Evolutionary conservation across 2,113 vertebrate species (phyloP), one percentile per base, ranked within the genome.

Genomic region (Bubo scandiacus): DNA sequence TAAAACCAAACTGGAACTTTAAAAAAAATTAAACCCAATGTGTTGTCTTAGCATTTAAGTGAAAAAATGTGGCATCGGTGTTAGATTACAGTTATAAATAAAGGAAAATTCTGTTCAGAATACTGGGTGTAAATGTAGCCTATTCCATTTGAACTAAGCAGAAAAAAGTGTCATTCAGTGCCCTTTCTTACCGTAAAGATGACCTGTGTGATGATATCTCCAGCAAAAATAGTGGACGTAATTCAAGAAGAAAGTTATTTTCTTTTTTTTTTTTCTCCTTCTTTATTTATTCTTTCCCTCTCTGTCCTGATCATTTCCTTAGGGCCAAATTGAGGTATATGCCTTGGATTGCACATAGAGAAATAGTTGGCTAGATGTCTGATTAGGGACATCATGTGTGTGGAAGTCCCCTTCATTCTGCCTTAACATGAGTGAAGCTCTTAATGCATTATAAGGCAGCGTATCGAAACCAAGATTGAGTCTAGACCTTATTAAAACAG

Each of bases 221-320:
- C 75, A 25, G 23, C 22, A 83, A 80, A 79, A 75, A 25, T 5
- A 40, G 12, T 34, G 52, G 15, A 36, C 1, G 1, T 43, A 70
- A 54, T 84, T 66, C 23, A 58, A 54, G 27, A 17, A 27, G 11
- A 87, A 90, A 23, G 6, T 9, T 5, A 0, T 30, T 29, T 9
- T 17, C 25, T 42, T n/a, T 11, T 25, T 25, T 6, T 26, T n/a
- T 30, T 29, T 22, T 40, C 22, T 22, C 8, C 12, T 27, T 5
- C 4, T 32, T 30, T 14, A 10, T 30, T 9, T 11, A 18, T 13
- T 17, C 6, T n/a, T 3, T 4, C 3, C 7, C 27, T 20, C 12
- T 43, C 10, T 20, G 12, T 38, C 38, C 7, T 14, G 19, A 21
- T 52, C 25, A 26, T 65, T 92, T 81, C 27, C 13, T 47, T 55